Evolutionary conservation across 1,140 invertebrate species (phyloP).

Genomic region (Phenacoccus solenopsis): DNA sequence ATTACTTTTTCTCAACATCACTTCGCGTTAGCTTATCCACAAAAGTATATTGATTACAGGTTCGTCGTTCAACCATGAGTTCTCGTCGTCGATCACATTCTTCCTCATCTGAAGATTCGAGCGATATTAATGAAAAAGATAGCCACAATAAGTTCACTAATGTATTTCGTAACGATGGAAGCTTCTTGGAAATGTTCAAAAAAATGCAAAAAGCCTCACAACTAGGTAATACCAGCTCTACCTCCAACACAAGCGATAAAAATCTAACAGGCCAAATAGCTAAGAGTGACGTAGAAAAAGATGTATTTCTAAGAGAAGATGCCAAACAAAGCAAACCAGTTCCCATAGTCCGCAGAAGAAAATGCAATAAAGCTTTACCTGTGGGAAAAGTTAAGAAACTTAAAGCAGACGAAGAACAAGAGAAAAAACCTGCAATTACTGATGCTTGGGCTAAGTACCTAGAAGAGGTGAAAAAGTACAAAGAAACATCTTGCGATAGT

Average conservation of each 20-base stretch:
- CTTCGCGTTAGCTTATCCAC: too few relatives aligned
- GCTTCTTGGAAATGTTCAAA: conserved; percentile 79
- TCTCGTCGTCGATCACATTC: background rate
- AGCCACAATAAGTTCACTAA: conserved; percentile 30
- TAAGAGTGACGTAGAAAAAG: conserved; percentile 20
- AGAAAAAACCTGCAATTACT: conserved; percentile 47
- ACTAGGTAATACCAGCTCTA: background rate
- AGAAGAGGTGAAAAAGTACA: conserved; percentile 83
- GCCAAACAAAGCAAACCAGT: background rate
- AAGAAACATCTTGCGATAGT: conserved; percentile 79
- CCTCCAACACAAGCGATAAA: conserved; percentile 30
- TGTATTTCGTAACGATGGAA: conserved; percentile 70
- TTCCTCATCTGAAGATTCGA: background rate
- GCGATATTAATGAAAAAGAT: background rate
- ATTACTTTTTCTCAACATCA: too few relatives aligned
- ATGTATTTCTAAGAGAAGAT: background rate
- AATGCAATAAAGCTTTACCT: conserved; percentile 72
- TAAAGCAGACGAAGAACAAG: conserved; percentile 47
- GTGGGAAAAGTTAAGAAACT: conserved; percentile 79
- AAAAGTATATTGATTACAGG: background rate
- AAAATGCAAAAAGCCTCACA: conserved; percentile 55
- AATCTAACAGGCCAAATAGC: conserved; percentile 31
- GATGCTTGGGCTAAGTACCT: conserved; percentile 86
- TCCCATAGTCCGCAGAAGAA: conserved; percentile 54
- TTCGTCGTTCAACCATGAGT: background rate